phyloP scores from a whole-genome alignment of 2,797 vertebrate genomes.

The Ctenochaetus hawaiiensis region DNA sequence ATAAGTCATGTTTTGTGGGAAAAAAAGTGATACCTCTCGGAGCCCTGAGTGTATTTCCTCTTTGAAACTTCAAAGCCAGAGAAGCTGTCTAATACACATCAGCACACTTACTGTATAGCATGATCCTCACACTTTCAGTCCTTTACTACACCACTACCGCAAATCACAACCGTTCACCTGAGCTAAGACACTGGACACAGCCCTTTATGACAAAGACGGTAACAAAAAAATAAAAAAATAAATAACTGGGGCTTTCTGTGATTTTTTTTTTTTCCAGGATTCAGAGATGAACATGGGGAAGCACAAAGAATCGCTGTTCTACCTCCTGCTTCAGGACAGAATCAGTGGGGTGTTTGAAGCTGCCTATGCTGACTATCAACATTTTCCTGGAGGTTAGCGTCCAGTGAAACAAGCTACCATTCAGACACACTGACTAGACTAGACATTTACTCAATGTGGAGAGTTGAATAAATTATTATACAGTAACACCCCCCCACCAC shows the following conservation, averaged over 20 bases:
- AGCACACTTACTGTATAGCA: conserved; percentile 57
- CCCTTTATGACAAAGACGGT: conserved; percentile 33
- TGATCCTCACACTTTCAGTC: conserved; percentile 55
- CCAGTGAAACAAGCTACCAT: conserved; percentile 53
- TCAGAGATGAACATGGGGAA: conserved; percentile 36
- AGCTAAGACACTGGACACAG: conserved; percentile 48
- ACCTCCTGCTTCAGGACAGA: conserved; percentile 48
- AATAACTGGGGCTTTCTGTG: conserved; percentile 31
- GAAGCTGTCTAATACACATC: conserved; percentile 71
- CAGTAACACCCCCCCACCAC: conserved; percentile 15
- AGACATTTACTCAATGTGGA: conserved; percentile 62
- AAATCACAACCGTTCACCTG: conserved; percentile 51
- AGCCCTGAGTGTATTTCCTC: conserved; percentile 56
- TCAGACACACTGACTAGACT: conserved; percentile 53
- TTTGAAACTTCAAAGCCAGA: conserved; percentile 73
- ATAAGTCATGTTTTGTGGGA: conserved; percentile 34
- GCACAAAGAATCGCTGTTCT: conserved; percentile 50
- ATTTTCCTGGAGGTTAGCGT: conserved; percentile 72
- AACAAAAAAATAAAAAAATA: conserved; percentile 17
- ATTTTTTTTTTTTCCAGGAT: conserved; percentile 29
- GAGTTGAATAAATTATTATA: conserved; percentile 48
- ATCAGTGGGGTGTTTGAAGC: conserved; percentile 43
- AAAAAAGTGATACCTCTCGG: conserved; percentile 38
- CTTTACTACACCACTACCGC: conserved; percentile 33
- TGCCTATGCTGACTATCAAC: conserved; percentile 27